These are phyloP conservation scores for Urophycis tenuis DNA, from an alignment of 2,797 vertebrate species.

Conservation along the genomic window DNA sequence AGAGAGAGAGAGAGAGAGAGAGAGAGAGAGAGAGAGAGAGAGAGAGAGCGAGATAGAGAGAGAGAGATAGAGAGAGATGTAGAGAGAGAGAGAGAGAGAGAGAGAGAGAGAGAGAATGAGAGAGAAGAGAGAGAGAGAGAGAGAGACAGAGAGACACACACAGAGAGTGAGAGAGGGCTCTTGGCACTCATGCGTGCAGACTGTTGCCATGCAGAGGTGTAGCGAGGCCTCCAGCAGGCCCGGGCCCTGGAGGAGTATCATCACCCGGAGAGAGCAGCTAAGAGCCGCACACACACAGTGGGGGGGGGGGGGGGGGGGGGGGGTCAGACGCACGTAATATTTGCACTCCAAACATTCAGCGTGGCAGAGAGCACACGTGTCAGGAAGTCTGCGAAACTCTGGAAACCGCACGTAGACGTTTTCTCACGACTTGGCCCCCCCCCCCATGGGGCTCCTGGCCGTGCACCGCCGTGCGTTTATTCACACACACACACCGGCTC, in stretches of 20 bases:
- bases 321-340: conserved; percentile 28
- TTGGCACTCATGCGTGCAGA: neutral
- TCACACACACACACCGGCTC: neutral
- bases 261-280: too few relatives aligned
- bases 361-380: conserved; percentile 34
- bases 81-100: conserved; percentile 5
- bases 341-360: conserved; percentile 47
- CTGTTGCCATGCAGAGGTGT: neutral
- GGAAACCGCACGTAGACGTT: conserved; percentile 48
- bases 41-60: conserved; percentile 6
- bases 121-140: conserved; percentile 5
- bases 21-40: neutral
- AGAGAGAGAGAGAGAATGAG: neutral
- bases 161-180: neutral
- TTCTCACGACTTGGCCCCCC: conserved; percentile 39
- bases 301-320: too few relatives aligned
- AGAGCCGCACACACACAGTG: too few relatives aligned
- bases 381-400: conserved; percentile 43
- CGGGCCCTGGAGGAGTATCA: too few relatives aligned
- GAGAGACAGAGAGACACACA: neutral
- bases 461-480: conserved; percentile 29
- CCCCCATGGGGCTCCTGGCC: conserved; percentile 7
- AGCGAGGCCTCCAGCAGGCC: neutral
- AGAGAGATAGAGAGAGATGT: neutral
- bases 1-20: conserved; percentile 4